These are phyloP conservation scores for Cryptoprocta ferox DNA, from an alignment of 2,797 vertebrate species.

Conservation along the genomic window DNA sequence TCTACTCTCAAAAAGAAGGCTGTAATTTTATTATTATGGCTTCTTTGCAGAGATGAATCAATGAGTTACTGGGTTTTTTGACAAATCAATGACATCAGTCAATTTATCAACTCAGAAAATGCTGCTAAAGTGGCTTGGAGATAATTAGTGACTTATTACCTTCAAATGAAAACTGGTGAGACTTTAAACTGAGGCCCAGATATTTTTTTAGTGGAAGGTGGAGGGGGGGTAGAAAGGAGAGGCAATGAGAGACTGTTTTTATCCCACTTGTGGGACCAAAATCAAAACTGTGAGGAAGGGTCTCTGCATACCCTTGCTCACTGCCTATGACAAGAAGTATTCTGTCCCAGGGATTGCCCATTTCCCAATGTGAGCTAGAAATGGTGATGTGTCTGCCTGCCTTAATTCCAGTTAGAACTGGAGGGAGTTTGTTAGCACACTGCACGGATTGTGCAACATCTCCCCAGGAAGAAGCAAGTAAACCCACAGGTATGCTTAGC, in stretches of 20 bases:
- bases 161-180: not conserved
- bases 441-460: not conserved
- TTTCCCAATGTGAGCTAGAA: not conserved
- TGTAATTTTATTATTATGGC: not conserved
- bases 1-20: not conserved
- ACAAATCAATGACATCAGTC: not conserved
- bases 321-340: not conserved
- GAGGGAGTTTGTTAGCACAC: not conserved
- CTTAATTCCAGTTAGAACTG: conserved; percentile 49
- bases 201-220: not conserved
- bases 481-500: not conserved
- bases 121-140: not conserved
- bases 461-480: not conserved
- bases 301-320: not conserved
- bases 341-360: not conserved
- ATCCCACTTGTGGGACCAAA: not conserved
- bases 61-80: not conserved
- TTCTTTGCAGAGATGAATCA: not conserved
- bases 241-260: not conserved
- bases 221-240: no score
- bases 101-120: not conserved
- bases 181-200: not conserved
- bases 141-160: not conserved
- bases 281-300: rapidly evolving
- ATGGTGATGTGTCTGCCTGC: not conserved